These are phyloP conservation scores for Carabus problematicus DNA, from an alignment of 2,888 invertebrate species.

Conservation along the genomic window DNA sequence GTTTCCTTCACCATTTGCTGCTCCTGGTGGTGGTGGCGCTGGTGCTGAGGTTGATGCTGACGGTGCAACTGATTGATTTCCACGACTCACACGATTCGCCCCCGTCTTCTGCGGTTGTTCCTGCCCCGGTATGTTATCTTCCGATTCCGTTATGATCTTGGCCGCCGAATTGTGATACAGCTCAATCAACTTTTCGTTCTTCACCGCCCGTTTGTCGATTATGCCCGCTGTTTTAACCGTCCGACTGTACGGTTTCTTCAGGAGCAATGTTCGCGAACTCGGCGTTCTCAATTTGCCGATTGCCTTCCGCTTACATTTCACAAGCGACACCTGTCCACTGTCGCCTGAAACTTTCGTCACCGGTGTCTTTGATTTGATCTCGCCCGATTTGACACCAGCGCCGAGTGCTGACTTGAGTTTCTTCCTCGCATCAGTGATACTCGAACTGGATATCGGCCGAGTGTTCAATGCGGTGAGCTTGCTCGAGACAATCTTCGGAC, in stretches of 20 bases:
- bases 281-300: constrained; percentile 7
- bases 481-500: constrained; percentile 14
- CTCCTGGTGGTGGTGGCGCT: background rate
- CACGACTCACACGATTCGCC: background rate
- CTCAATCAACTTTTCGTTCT: constrained; percentile 54
- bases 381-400: constrained; percentile 35
- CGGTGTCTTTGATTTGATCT: constrained; percentile 43
- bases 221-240: background rate
- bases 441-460: constrained; percentile 42
- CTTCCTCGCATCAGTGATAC: constrained; percentile 43
- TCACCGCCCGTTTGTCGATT: constrained; percentile 23
- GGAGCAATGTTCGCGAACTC: constrained; percentile 3
- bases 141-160: constrained; percentile 54
- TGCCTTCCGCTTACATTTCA: constrained; percentile 23
- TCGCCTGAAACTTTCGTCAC: constrained; percentile 33
- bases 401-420: constrained; percentile 44
- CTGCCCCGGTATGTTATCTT: constrained; percentile 48
- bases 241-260: constrained; percentile 10
- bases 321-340: constrained; percentile 20
- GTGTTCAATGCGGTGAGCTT: constrained; percentile 28
- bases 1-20: background rate
- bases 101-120: constrained; percentile 23
- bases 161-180: constrained; percentile 57
- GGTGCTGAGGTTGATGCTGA: background rate
- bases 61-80: background rate